phyloP scores from a whole-genome alignment of 35 echinoderm and acorn worm genomes.

The Ophioderma brevispina region DNA sequence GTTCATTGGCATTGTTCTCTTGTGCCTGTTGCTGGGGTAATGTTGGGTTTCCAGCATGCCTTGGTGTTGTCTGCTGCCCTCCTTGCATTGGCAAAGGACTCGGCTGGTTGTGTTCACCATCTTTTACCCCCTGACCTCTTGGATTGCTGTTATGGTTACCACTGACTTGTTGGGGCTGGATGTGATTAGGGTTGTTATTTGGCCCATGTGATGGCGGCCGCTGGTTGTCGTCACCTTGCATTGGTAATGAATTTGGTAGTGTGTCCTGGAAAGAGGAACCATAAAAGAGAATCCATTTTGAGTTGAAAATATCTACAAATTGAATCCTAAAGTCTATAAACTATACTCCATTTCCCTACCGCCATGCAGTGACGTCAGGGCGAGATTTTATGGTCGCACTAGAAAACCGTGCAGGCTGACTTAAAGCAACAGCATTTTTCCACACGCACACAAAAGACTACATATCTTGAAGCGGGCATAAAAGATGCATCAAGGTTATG shows the following conservation, averaged over 20 bases:
- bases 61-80: slow-evolving; percentile 14
- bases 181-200: slow-evolving; percentile 1
- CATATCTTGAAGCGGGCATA: too few relatives aligned
- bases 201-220: slow-evolving; percentile 1
- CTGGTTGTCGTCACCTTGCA: neutral
- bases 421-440: too few relatives aligned
- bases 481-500: too few relatives aligned
- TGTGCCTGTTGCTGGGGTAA: slow-evolving; percentile 7
- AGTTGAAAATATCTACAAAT: too few relatives aligned
- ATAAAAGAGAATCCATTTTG: too few relatives aligned
- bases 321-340: too few relatives aligned
- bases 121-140: neutral
- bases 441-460: too few relatives aligned
- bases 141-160: neutral
- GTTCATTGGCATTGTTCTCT: slow-evolving; percentile 24
- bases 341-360: too few relatives aligned
- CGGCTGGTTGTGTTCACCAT: neutral
- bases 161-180: neutral
- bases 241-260: neutral
- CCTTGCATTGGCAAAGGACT: neutral
- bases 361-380: too few relatives aligned
- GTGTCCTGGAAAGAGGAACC: slow-evolving; percentile 6
- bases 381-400: too few relatives aligned
- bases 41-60: slow-evolving; percentile 24
- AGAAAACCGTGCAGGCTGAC: too few relatives aligned